phyloP scores from a whole-genome alignment of 2,113 vertebrate genomes.

The Aepyceros melampus region DNA sequence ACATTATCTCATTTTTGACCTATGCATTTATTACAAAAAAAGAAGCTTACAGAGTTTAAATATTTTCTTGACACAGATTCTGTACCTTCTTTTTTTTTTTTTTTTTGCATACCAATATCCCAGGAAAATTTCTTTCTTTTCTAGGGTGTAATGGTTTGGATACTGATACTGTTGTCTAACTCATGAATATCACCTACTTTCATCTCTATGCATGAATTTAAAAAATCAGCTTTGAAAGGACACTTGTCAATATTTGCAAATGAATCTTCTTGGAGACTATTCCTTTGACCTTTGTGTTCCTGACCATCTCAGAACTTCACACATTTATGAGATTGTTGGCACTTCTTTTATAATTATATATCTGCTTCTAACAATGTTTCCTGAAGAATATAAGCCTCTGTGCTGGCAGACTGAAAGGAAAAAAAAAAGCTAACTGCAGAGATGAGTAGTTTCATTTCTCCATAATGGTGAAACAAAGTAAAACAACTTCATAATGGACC shows the following conservation, averaged over 20 bases:
- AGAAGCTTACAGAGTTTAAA: background rate
- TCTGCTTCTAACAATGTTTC: background rate
- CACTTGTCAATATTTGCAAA: background rate
- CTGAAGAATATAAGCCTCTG: background rate
- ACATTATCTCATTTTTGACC: background rate
- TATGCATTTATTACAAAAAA: background rate
- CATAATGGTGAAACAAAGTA: background rate
- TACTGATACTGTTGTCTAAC: background rate
- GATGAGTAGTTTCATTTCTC: background rate
- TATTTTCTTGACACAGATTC: background rate
- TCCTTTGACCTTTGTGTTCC: background rate
- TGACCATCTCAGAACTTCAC: background rate
- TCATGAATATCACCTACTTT: background rate
- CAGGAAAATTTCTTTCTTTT: background rate
- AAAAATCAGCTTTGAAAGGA: background rate
- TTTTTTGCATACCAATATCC: background rate
- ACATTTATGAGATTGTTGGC: background rate
- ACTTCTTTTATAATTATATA: background rate
- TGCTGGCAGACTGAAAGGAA: background rate
- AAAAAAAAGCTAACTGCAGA: background rate
- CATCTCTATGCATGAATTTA: background rate
- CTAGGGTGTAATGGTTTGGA: background rate
- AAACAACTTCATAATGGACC: background rate
- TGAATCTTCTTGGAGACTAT: background rate
- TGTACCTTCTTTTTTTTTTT: background rate